Evolutionary conservation across 1,140 invertebrate genomes (phyloP).

Genomic region (Ceratina calcarata): DNA sequence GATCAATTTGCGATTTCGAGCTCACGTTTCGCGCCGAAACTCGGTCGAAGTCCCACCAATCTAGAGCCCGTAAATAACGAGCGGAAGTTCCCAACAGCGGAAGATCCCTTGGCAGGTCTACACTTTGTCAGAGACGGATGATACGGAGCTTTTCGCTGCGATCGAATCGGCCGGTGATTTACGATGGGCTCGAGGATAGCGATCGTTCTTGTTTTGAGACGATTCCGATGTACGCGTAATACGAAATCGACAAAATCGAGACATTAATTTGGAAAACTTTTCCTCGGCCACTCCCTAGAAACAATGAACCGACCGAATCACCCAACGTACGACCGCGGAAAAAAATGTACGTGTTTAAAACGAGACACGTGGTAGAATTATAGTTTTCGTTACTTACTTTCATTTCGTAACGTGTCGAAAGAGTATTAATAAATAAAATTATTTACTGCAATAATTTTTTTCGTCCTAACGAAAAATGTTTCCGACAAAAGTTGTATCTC

Average conservation of each 20-base stretch:
- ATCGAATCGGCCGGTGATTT: constrained; percentile 65
- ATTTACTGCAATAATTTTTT: too few relatives aligned
- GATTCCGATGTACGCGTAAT: constrained; percentile 53
- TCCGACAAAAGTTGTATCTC: too few relatives aligned
- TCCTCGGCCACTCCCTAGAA: too few relatives aligned
- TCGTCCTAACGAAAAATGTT: too few relatives aligned
- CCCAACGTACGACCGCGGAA: too few relatives aligned
- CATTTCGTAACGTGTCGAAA: too few relatives aligned
- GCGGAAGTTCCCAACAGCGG: constrained; percentile 67
- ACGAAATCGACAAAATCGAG: constrained; percentile 26
- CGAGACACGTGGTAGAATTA: too few relatives aligned
- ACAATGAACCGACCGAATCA: too few relatives aligned
- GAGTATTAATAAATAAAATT: too few relatives aligned
- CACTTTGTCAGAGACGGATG: constrained; percentile 67
- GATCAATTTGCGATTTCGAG: constrained; percentile 68
- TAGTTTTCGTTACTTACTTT: too few relatives aligned
- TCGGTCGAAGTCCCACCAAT: constrained; percentile 65
- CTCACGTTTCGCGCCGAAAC: constrained; percentile 64
- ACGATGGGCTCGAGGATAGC: constrained; percentile 56
- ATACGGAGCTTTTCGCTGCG: constrained; percentile 56
- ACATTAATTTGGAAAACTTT: constrained; percentile 6
- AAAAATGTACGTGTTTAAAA: too few relatives aligned
- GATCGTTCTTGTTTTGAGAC: constrained; percentile 62
- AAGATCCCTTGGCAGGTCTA: constrained; percentile 62
- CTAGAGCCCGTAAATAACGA: constrained; percentile 69